A percentile compares a stretch with the other conserved stretches of the same genome.
Evolutionary conservation across 2,797 vertebrate species (phyloP).

Genomic region (Chiloscyllium punctatum): DNA sequence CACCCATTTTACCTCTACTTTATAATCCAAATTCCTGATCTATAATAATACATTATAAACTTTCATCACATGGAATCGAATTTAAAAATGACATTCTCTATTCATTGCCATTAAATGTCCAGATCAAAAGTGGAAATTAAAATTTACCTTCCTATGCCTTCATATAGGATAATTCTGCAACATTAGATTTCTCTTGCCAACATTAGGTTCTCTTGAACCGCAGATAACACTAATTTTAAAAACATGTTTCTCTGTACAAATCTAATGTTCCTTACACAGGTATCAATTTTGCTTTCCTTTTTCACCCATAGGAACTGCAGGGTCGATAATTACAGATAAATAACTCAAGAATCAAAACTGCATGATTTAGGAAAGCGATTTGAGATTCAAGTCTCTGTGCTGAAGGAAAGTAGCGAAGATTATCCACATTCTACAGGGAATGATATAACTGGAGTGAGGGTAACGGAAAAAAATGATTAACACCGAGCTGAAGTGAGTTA

Average conservation of each 20-base stretch:
- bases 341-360: background rate
- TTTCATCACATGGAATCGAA: background rate
- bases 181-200: background rate
- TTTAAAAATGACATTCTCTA: background rate
- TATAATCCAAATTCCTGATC: too few relatives aligned
- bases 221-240: too few relatives aligned
- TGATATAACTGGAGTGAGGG: background rate
- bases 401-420: background rate
- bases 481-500: background rate
- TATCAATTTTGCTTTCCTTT: background rate
- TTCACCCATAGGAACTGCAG: background rate
- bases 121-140: background rate
- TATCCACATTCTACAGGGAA: background rate
- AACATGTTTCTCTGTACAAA: background rate
- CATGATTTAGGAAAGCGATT: background rate
- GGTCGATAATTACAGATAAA: background rate
- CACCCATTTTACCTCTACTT: too few relatives aligned
- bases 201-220: too few relatives aligned
- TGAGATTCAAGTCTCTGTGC: background rate
- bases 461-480: background rate
- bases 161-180: background rate
- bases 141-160: background rate
- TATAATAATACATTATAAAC: too few relatives aligned
- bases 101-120: background rate
- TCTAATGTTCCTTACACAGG: background rate